Base-by-base conservation (phyloP, 2,888 invertebrate species). In the Eristalis arbustorum region DNA sequence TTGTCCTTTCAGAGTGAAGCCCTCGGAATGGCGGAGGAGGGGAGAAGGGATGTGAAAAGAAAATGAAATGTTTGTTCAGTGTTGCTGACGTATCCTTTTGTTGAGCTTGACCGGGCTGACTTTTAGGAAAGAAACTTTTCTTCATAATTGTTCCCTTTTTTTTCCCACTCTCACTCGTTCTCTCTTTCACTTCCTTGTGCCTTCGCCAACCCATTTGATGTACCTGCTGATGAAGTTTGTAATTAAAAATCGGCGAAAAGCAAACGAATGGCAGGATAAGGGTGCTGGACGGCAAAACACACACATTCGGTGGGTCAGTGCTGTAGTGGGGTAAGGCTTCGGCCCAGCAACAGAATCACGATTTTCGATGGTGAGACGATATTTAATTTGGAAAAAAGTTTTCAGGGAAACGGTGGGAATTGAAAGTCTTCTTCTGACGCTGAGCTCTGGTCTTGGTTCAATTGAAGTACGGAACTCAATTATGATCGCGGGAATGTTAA, bases 71-170 rank as follows among this genome's bases (percentile, higher is more conserved):
- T 64, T 69, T 71, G 59, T 59, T 64, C 59, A 78, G 28, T 64
- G 78, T 25, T 57, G 74, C 74, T 66, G 74, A 67, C 66, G 40
- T 75, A 59, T 66, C 66, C 66, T 66, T 74, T 34, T 49, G 49
- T 49, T 6, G 49, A 8, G n/a, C 49, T 49, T 49, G 49, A 49
- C 49, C 49, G 49, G 49, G n/a, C 49, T 49, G 49, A 18, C 18
- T 49, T 49, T 49, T 18, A 18, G 18, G 18, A 49, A 49, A 49
- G 49, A 49, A 49, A 49, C 49, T 49, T 49, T 49, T 49, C 49
- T 49, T 49, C n/a, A 18, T 49, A 49, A 49, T 49, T 49, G 49
- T 18, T 49, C 18, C n/a, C 18, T 42, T 14, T 42, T 14, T 18
- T 0, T 18, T 49, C 49, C 1, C 42, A 4, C n/a, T n/a, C n/a